These are phyloP conservation scores for Centroberyx gerrardi DNA, from an alignment of 2,797 vertebrate species.

Conservation along the genomic window DNA sequence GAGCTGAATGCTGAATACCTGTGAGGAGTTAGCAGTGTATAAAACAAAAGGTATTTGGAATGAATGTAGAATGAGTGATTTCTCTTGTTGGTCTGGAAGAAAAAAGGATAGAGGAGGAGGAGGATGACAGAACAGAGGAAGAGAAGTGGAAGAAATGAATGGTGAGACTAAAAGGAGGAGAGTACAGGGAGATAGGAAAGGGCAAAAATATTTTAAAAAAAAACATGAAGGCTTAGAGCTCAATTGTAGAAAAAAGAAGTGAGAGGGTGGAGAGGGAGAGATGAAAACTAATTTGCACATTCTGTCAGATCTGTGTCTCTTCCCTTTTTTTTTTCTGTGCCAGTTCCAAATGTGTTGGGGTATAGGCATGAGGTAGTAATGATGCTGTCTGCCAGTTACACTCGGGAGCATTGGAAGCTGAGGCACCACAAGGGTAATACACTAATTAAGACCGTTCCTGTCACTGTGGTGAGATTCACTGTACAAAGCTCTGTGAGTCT, in stretches of 20 bases:
- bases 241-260: background rate
- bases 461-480: conserved; percentile 45
- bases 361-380: conserved; percentile 16
- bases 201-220: background rate
- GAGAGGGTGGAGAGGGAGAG: conserved; percentile 9
- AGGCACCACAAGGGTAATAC: conserved; percentile 53
- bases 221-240: background rate
- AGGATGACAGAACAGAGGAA: too few relatives aligned
- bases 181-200: background rate
- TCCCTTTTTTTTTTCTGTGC: too few relatives aligned
- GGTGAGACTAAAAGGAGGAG: background rate
- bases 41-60: background rate
- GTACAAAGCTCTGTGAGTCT: conserved; percentile 28
- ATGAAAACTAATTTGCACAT: conserved; percentile 18
- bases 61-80: background rate
- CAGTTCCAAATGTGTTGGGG: too few relatives aligned
- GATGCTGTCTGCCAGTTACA: conserved; percentile 33
- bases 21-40: background rate
- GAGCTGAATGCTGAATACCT: background rate
- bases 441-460: conserved; percentile 60
- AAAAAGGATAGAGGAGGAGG: too few relatives aligned
- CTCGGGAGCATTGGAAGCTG: conserved; percentile 36
- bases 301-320: conserved; percentile 14
- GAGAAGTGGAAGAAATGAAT: too few relatives aligned
- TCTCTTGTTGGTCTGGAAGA: too few relatives aligned